Conservation (phyloP, 2,888 invertebrate species). For the Apodemia duryi region DNA sequence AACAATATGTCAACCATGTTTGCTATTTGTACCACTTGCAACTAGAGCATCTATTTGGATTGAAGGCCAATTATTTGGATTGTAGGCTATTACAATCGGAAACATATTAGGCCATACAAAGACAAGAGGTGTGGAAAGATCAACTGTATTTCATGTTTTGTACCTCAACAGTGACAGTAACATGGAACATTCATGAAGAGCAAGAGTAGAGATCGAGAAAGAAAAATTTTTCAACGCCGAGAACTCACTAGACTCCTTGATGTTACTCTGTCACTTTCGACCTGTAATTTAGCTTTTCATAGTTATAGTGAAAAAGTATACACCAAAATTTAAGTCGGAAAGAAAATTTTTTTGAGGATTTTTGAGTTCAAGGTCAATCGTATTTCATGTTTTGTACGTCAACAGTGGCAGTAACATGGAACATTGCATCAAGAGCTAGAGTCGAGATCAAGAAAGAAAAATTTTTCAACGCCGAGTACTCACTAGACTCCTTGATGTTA, state of each 20-base stretch:
- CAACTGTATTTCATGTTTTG: conserved; percentile 22
- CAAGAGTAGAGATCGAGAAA: conserved; percentile 19
- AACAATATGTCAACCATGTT: conserved; percentile 4
- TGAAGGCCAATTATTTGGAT: conserved; percentile 1
- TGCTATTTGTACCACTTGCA: neutral
- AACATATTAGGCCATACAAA: conserved; percentile 31
- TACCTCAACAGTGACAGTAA: conserved; percentile 24
- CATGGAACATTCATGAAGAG: conserved; percentile 24
- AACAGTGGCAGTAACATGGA: conserved; percentile 23
- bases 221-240: conserved; percentile 22
- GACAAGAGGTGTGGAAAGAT: conserved; percentile 31
- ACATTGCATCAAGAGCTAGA: conserved; percentile 24
- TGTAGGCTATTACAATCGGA: conserved; percentile 22
- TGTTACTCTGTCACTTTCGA: conserved; percentile 29
- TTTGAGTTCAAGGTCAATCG: too few relatives aligned
- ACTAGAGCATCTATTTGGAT: conserved; percentile 30
- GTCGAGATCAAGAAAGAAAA: conserved; percentile 20
- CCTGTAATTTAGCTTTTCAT: conserved; percentile 27
- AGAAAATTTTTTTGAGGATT: conserved; percentile 30
- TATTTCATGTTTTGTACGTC: conserved; percentile 24
- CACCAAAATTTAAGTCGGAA: conserved; percentile 25
- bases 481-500: conserved; percentile 26
- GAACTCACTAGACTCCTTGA: conserved; percentile 26
- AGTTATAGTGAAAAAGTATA: conserved; percentile 27
- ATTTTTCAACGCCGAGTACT: conserved; percentile 24